A percentile compares a stretch with the other conserved stretches of the same genome.
These are phyloP conservation scores for Hippocampus abdominalis DNA, from an alignment of 2,113 vertebrate species.

Conservation along the genomic window DNA sequence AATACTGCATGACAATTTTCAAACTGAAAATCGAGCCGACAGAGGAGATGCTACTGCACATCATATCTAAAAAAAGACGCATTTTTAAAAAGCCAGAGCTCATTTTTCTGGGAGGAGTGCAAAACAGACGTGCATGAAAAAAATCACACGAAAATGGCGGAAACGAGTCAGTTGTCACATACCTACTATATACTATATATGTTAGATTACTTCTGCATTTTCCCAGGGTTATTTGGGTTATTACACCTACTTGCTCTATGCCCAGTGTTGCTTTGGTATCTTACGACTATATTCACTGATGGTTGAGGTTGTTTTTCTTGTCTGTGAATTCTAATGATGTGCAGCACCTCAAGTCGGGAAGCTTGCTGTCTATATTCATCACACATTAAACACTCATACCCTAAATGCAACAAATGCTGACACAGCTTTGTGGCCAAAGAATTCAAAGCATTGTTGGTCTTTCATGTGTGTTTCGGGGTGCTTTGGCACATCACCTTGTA, in stretches of 20 bases:
- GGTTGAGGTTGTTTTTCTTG: not conserved
- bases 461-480: constrained; percentile 6
- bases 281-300: not conserved
- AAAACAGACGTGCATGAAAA: no score
- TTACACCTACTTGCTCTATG: not conserved
- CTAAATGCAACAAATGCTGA: constrained; percentile 1
- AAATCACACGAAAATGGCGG: no score
- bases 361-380: not conserved
- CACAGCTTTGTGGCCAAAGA: constrained; percentile 9
- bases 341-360: not conserved
- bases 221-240: not conserved
- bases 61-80: no score
- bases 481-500: constrained; percentile 12
- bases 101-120: no score
- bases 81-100: no score
- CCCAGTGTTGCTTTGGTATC: not conserved
- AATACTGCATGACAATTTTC: no score
- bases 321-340: constrained; percentile 1
- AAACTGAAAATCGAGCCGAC: no score
- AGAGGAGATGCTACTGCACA: no score
- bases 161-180: no score
- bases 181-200: not conserved
- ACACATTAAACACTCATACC: not conserved
- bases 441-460: constrained; percentile 8
- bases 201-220: not conserved